Evolutionary conservation across 2,797 vertebrate species (phyloP), one percentile per base, ranked within the genome.

Genomic region (Gymnodraco acuticeps): DNA sequence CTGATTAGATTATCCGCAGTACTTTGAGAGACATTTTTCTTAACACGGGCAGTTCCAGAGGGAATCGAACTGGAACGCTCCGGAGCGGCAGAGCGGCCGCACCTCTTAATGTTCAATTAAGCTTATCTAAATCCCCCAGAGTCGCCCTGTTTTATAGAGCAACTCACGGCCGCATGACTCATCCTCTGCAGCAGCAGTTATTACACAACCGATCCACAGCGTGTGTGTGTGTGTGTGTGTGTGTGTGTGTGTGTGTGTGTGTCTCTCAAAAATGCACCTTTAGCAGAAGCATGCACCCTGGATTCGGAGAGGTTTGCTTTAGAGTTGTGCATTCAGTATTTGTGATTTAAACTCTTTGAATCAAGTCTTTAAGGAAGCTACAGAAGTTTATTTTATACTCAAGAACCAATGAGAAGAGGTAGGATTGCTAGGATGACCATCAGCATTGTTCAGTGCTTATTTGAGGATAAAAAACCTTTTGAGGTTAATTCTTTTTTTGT

Each of bases 131-230:
- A 73, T 53, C 55, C 58, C 70, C 58, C 64, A 11, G 67, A 11
- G 67, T 50, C 66, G 0, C 23, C 27, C 5, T 23, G 53, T 61
- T 80, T 73, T 64, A 52, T 72, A 67, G 9, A 73, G 69, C 65
- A 51, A 42, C 72, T 61, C 61, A 61, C 15, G 5, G 64, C 71
- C 3, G 52, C 7, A 27, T 75, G 64, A 83, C 62, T 87, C 85
- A 75, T 51, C 55, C 47, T 52, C 70, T 72, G 64, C 17, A 52
- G 38, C 53, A 43, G 62, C 72, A 64, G 53, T 58, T 63, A 80
- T 66, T 73, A 81, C 55, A 58, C 0, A 47, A n/a, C 58, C 52
- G 46, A 43, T 60, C 50, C 17, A 27, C 23, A 27, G 23, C 23
- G 33, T 8, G 33, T 3, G 2, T 20, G 20, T 27, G 20, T 19